These are phyloP conservation scores for Pseudotriccus pelzelni DNA, from an alignment of 2,797 vertebrate genomes.

Conservation along the genomic window DNA sequence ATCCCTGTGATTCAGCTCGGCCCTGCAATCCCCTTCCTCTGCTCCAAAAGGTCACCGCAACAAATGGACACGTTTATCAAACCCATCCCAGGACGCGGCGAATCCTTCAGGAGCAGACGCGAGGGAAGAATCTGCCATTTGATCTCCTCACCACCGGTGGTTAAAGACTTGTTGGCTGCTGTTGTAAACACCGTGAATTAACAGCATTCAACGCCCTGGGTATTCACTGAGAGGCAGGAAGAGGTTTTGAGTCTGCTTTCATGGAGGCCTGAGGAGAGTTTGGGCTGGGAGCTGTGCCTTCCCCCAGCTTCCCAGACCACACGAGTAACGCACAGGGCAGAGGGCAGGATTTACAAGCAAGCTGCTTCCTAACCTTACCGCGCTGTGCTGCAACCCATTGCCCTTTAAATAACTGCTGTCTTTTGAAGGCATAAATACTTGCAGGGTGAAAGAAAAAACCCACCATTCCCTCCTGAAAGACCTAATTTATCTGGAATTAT, in stretches of 20 bases:
- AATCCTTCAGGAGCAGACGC: background rate
- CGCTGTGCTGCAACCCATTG: background rate
- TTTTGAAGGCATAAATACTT: constrained; percentile 19
- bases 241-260: background rate
- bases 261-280: background rate
- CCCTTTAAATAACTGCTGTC: background rate
- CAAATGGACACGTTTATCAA: background rate
- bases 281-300: background rate
- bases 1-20: background rate
- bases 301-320: background rate
- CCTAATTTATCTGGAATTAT: constrained; percentile 49
- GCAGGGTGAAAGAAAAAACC: background rate
- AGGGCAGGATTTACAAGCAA: background rate
- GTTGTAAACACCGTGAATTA: background rate
- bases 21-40: background rate
- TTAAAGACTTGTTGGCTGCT: background rate
- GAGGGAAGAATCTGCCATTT: background rate
- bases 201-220: background rate
- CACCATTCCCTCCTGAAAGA: constrained; percentile 1
- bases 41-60: accelerated
- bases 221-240: background rate
- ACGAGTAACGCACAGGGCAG: accelerated
- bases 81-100: background rate
- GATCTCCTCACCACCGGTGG: background rate
- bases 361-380: background rate